A percentile compares a stretch with the other conserved stretches of the same genome.
These are phyloP conservation scores for Pristionchus maxplancki DNA, from an alignment of 2,888 invertebrate genomes.

Conservation along the genomic window DNA sequence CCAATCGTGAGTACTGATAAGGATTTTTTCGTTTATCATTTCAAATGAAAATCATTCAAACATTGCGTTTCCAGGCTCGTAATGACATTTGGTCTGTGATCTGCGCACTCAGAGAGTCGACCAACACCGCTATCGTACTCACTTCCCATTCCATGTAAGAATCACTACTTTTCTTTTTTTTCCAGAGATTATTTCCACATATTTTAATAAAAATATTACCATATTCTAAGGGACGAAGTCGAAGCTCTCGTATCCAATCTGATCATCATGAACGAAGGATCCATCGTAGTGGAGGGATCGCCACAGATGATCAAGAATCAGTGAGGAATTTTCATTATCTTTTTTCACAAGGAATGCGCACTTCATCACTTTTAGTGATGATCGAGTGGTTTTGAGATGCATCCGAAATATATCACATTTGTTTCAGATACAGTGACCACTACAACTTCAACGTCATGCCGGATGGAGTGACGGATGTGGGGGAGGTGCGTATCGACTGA, in stretches of 20 bases:
- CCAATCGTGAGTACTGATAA: conserved; percentile 78
- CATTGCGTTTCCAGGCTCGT: too few species aligned
- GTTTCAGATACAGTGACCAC: not conserved
- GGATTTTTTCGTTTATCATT: too few species aligned
- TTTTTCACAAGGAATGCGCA: not conserved
- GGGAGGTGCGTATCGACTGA: not conserved
- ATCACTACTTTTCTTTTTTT: not conserved
- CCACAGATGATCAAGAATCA: conserved; percentile 70
- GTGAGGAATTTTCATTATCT: not conserved
- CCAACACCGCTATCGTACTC: conserved; percentile 78
- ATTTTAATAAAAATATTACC: not conserved
- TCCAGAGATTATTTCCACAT: not conserved
- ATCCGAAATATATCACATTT: not conserved
- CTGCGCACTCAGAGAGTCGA: conserved; percentile 56
- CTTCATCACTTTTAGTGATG: not conserved
- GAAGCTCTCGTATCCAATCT: conserved; percentile 73
- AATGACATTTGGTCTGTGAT: conserved; percentile 81
- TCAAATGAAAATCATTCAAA: too few species aligned
- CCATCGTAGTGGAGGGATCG: conserved; percentile 71
- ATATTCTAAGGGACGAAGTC: conserved; percentile 59
- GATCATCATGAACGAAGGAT: conserved; percentile 73
- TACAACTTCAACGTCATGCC: not conserved
- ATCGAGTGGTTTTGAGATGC: not conserved
- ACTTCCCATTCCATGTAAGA: conserved; percentile 79
- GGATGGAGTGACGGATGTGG: not conserved